Percentiles rank a stretch among this genome's conserved stretches.
These are phyloP conservation scores for Caenorhabditis sp. DNA, from an alignment of 2,888 invertebrate species.

Conservation along the genomic window DNA sequence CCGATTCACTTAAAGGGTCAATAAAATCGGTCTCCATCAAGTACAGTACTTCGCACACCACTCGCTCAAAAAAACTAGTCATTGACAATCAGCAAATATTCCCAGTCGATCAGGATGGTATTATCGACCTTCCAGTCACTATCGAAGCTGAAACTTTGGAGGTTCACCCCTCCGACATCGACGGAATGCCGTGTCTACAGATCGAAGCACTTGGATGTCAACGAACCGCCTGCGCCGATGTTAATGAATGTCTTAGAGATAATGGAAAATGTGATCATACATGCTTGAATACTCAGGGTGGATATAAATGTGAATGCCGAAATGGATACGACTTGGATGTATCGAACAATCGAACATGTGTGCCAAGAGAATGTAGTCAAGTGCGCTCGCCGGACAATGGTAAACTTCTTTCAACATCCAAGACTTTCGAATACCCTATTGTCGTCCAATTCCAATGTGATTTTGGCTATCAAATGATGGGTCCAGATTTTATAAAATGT, in stretches of 20 bases:
- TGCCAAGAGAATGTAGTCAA: conserved; percentile 61
- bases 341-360: conserved; percentile 43
- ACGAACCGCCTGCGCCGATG: conserved; percentile 55
- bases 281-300: conserved; percentile 75
- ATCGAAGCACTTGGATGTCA: conserved; percentile 54
- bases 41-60: conserved; percentile 40
- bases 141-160: conserved; percentile 50
- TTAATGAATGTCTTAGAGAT: conserved; percentile 68
- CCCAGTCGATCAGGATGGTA: conserved; percentile 21
- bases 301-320: conserved; percentile 74
- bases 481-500: conserved; percentile 85
- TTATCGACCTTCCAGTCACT: conserved; percentile 42
- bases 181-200: conserved; percentile 61
- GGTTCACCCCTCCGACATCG: conserved; percentile 49
- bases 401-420: conserved; percentile 57
- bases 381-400: conserved; percentile 68
- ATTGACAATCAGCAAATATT: conserved; percentile 31
- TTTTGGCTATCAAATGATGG: conserved; percentile 89
- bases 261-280: conserved; percentile 71
- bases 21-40: conserved; percentile 42
- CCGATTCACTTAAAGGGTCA: conserved; percentile 50
- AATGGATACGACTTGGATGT: conserved; percentile 81
- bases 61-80: conserved; percentile 16
- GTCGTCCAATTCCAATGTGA: conserved; percentile 89
- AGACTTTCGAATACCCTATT: conserved; percentile 64